phyloP scores from a whole-genome alignment of 1,140 invertebrate species.

The Drosophila simulans region DNA sequence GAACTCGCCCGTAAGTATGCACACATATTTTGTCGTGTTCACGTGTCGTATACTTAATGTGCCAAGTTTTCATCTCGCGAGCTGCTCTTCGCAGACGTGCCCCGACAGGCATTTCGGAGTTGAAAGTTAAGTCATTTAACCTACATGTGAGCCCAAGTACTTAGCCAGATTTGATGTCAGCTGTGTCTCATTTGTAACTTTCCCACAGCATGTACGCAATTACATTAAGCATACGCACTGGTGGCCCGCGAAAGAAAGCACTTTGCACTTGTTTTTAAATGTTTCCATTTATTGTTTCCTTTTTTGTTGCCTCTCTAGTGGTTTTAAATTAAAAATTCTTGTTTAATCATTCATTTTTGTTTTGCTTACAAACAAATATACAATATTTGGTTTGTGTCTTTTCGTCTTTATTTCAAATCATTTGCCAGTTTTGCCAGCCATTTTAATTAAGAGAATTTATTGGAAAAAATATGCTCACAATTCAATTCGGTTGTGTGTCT shows the following conservation, averaged over 20 bases:
- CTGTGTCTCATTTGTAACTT: slow-evolving; percentile 5
- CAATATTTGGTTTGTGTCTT: slow-evolving; percentile 61
- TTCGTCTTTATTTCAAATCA: slow-evolving; percentile 32
- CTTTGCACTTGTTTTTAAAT: slow-evolving; percentile 7
- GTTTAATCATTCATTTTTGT: slow-evolving; percentile 62
- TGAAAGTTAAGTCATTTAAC: slow-evolving; percentile 67
- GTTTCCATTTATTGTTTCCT: slow-evolving; percentile 35
- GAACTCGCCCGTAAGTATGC: slow-evolving; percentile 29
- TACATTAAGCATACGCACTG: slow-evolving; percentile 67
- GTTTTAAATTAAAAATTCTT: slow-evolving; percentile 64
- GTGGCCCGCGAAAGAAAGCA: slow-evolving; percentile 2
- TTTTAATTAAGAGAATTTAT: slow-evolving; percentile 19
- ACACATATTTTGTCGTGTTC: slow-evolving; percentile 24
- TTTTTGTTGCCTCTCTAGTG: slow-evolving; percentile 61
- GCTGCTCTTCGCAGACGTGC: slow-evolving; percentile 13
- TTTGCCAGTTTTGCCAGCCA: slow-evolving; percentile 38
- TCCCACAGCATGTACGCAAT: slow-evolving; percentile 31
- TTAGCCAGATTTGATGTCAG: slow-evolving; percentile 60
- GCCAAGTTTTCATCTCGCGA: slow-evolving; percentile 24
- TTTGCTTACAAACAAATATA: slow-evolving; percentile 57
- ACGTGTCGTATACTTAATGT: slow-evolving; percentile 71
- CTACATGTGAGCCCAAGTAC: slow-evolving; percentile 53
- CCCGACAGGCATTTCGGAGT: slow-evolving; percentile 37
- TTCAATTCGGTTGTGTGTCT: slow-evolving; percentile 43
- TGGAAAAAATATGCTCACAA: slow-evolving; percentile 10